Base-by-base conservation (phyloP, 2,888 invertebrate species). In the Spicauda simplicius region DNA sequence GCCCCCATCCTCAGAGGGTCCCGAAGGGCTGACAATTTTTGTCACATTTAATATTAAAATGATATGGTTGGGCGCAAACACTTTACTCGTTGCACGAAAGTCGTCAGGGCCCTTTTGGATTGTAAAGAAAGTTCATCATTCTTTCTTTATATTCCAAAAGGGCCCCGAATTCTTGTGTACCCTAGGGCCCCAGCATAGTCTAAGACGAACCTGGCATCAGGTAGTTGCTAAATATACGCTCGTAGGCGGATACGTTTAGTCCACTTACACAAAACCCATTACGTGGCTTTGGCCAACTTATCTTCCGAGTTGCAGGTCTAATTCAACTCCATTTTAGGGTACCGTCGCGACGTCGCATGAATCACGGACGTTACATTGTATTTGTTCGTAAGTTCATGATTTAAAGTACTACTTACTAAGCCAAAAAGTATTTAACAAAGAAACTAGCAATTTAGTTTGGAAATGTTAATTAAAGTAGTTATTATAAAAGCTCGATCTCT, bases 241-340 rank as follows among this genome's bases (percentile, higher is more conserved):
- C 5, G n/a, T 12, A 20, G 20, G 16, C 25, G 58, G 12, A 57
- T 64, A 33, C 30, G 63, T 53, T 20, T 8, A 55, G 50, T 55
- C 57, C 56, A 56, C 55, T 74, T 73, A 71, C 73, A 66, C 72
- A 72, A 74, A 73, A 76, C 63, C 61, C 54, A 65, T 64, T 58
- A 30, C 45, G 54, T 41, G 20, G 37, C 25, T 41, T 30, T n/a
- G 45, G 18, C 55, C 48, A 25, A 25, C 3, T 25, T 25, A 41
- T 56, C 19, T 62, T 54, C 33, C 60, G 69, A 70, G 62, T 74
- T 67, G 64, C 73, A 77, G 79, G 76, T 75, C 76, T 76, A 79
- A 78, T 77, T 76, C 64, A 73, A 64, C 54, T 56, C 80, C 78
- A 73, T 80, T 67, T 81, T 78, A 66, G 78, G 82, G 63, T 71